Evolutionary conservation across 2,888 invertebrate genomes (phyloP).

Genomic region (Drepanosiphum platanoidis): DNA sequence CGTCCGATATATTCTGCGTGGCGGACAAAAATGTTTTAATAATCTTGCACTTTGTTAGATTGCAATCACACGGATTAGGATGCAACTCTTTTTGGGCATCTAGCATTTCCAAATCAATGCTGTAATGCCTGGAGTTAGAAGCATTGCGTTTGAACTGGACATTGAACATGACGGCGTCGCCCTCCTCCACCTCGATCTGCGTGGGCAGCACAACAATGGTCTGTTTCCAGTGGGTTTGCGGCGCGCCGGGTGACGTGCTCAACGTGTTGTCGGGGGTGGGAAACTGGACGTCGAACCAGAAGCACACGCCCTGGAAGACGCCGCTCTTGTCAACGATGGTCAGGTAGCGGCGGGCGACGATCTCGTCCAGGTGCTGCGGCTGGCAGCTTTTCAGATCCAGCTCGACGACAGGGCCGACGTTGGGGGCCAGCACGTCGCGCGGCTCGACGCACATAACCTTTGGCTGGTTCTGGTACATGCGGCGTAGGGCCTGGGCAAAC

Average conservation of each 20-base stretch:
- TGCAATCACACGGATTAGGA: constrained; percentile 81
- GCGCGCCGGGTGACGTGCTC: constrained; percentile 72
- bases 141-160: constrained; percentile 72
- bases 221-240: constrained; percentile 79
- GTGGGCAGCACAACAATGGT: constrained; percentile 80
- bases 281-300: constrained; percentile 85
- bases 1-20: constrained; percentile 67
- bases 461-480: constrained; percentile 74
- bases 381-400: constrained; percentile 76
- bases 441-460: constrained; percentile 72
- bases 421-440: constrained; percentile 73
- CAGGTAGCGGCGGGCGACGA: constrained; percentile 73
- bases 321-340: constrained; percentile 72
- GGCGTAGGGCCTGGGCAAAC: constrained; percentile 72
- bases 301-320: constrained; percentile 72
- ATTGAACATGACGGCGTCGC: constrained; percentile 77
- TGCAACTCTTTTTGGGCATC: constrained; percentile 78
- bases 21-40: constrained; percentile 70
- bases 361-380: constrained; percentile 72
- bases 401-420: constrained; percentile 75
- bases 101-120: constrained; percentile 76
- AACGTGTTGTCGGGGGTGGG: constrained; percentile 70
- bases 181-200: constrained; percentile 71
- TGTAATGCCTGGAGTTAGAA: constrained; percentile 72
- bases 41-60: constrained; percentile 82